These are phyloP conservation scores for Steinernema feltiae DNA, from an alignment of 1,140 invertebrate genomes.

Conservation along the genomic window DNA sequence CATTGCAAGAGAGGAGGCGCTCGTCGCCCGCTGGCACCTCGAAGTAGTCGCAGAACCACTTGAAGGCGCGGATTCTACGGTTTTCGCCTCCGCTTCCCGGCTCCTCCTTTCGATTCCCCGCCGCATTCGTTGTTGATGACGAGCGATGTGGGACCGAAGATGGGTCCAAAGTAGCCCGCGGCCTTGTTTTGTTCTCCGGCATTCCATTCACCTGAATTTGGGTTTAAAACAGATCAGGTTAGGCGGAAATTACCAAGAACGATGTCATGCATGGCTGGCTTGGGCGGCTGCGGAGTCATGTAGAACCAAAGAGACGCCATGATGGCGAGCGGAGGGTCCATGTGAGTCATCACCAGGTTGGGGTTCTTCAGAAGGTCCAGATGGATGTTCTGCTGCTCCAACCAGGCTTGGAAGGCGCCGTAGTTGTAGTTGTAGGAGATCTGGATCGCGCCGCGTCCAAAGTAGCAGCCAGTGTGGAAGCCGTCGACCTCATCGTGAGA, in stretches of 20 bases:
- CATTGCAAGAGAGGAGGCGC: constrained; percentile 44
- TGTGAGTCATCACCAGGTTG: constrained; percentile 54
- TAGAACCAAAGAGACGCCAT: constrained; percentile 26
- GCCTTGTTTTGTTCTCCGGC: constrained; percentile 10
- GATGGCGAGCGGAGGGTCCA: constrained; percentile 21
- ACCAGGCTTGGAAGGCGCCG: constrained; percentile 47
- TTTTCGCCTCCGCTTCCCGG: constrained; percentile 45
- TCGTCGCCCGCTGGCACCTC: constrained; percentile 40
- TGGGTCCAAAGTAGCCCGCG: constrained; percentile 17
- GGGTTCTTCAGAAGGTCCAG: constrained; percentile 49
- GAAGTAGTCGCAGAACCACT: constrained; percentile 55
- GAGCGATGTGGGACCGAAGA: constrained; percentile 23
- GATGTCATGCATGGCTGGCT: constrained; percentile 30
- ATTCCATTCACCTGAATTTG: constrained; percentile 20
- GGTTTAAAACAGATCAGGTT: not conserved
- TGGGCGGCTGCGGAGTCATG: constrained; percentile 23
- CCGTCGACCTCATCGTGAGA: constrained; percentile 28
- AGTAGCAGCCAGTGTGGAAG: constrained; percentile 48
- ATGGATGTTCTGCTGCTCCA: constrained; percentile 36
- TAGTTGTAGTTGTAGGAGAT: constrained; percentile 58
- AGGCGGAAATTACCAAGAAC: constrained; percentile 15
- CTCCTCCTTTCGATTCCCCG: constrained; percentile 43
- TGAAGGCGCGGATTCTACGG: constrained; percentile 54
- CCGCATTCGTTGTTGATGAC: constrained; percentile 51
- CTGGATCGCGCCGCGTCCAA: constrained; percentile 53